Evolutionary conservation across 1,140 invertebrate genomes (phyloP).

Genomic region (Bicyclus anynana): DNA sequence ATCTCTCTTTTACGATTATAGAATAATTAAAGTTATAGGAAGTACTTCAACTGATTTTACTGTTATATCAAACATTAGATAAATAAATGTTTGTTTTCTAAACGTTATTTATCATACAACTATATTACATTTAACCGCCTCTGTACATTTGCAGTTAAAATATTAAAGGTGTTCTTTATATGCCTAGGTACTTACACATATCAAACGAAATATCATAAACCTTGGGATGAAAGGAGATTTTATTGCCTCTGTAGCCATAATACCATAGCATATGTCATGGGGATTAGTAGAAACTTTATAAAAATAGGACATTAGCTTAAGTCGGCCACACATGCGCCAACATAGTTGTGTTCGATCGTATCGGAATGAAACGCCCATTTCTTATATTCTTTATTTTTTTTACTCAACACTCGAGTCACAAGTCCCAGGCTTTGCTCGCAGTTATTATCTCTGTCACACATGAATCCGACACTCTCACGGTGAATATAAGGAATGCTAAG

Average conservation of each 20-base stretch:
- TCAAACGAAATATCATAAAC: constrained; percentile 21
- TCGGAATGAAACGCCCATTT: no score
- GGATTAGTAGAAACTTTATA: constrained; percentile 30
- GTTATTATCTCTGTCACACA: no score
- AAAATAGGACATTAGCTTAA: constrained; percentile 27
- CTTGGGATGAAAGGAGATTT: constrained; percentile 29
- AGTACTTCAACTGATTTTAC: no score
- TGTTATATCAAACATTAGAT: no score
- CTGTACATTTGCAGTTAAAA: neutral
- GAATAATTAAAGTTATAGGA: no score
- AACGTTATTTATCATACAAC: neutral
- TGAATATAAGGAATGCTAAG: no score
- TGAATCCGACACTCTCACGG: no score
- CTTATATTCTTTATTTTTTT: neutral
- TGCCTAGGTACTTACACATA: neutral
- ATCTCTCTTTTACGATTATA: no score
- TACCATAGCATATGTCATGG: constrained; percentile 22
- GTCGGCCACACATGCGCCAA: neutral
- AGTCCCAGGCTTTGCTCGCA: no score
- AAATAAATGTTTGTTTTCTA: neutral
- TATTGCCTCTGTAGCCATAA: constrained; percentile 23
- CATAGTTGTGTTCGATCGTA: neutral
- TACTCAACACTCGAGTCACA: no score
- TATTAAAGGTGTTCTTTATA: neutral
- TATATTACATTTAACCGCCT: neutral